Evolutionary conservation across 2,797 vertebrate species (phyloP), one percentile per base, ranked within the genome.

Genomic region (Pseudochromis fuscus): DNA sequence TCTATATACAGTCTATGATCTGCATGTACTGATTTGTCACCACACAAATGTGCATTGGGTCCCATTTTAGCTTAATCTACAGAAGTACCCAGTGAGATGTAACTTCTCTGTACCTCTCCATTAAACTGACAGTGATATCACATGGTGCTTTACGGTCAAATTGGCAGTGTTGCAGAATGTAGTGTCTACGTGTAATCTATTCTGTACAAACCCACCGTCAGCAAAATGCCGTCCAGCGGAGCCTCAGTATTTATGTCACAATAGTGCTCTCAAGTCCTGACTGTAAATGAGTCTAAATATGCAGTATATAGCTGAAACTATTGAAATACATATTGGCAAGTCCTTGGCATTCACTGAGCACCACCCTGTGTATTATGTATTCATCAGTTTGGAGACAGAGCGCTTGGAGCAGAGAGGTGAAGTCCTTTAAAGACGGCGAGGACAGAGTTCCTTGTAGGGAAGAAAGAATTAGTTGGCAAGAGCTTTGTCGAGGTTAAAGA

Each of bases 271-370:
- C 53, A 50, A 78, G n/a, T 70, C 67, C 55, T 74, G 74, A 81
- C 65, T 68, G 30, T 81, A 60, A 50, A 72, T 45, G 18, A 61
- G 31, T 79, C 27, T 81, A 76, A 82, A 71, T 87, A 65, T 66
- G 77, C 77, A 86, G 87, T 81, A 68, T 80, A 78, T 75, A 76
- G 77, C 61, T 88, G 63, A 56, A 87, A 83, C 66, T 72, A 72
- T 76, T 90, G 68, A 82, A 79, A 87, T 69, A 79, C 35, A 74
- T 74, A 77, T 88, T 93, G 91, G 88, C 91, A 90, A 87, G 87
- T 90, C 82, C 88, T 92, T 93, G 92, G 91, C 92, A 92, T 91
- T 85, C 86, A 72, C 46, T 79, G 86, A 90, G 85, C 85, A 90
- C 87, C 89, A 87, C 76, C 86, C 79, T 77, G 65, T 67, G n/a